A percentile compares a stretch with the other conserved stretches of the same genome.
These are phyloP conservation scores for Coptotermes formosanus DNA, from an alignment of 1,140 invertebrate species.

Conservation along the genomic window DNA sequence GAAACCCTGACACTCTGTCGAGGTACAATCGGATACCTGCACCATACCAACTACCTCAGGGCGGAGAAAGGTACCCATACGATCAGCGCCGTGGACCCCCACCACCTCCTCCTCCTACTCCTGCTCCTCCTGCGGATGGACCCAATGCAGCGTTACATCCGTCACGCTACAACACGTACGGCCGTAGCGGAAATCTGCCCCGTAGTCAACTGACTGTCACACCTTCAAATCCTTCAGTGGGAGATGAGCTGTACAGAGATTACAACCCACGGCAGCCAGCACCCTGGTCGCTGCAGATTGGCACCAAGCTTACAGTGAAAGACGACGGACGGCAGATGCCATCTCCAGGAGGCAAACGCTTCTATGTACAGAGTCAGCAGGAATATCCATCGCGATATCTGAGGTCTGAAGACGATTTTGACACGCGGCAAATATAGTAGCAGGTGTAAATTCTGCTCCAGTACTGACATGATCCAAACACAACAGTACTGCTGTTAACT, in stretches of 20 bases:
- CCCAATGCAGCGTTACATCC: not conserved
- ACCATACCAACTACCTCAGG: slow-evolving; percentile 21
- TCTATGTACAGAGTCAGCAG: slow-evolving; percentile 38
- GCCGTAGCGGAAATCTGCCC: slow-evolving; percentile 29
- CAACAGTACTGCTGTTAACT: no score
- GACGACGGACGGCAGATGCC: slow-evolving; percentile 43
- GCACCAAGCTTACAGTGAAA: slow-evolving; percentile 50
- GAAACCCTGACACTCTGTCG: not conserved
- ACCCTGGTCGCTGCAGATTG: slow-evolving; percentile 50
- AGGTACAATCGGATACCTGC: slow-evolving; percentile 25
- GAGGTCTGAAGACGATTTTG: not conserved
- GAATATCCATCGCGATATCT: not conserved
- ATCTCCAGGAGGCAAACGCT: slow-evolving; percentile 33
- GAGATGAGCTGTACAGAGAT: slow-evolving; percentile 39
- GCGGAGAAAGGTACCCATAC: not conserved
- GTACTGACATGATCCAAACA: no score
- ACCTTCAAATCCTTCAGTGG: slow-evolving; percentile 31
- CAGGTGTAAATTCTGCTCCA: no score
- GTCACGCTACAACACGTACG: not conserved
- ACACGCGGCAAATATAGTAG: not conserved
- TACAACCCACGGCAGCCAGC: slow-evolving; percentile 36
- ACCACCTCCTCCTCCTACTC: not conserved
- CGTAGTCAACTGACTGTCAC: slow-evolving; percentile 38
- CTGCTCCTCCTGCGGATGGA: not conserved
- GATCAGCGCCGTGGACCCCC: slow-evolving; percentile 5